These are phyloP conservation scores for Corydoras sp. DNA, from an alignment of 2,113 vertebrate genomes.

Conservation along the genomic window DNA sequence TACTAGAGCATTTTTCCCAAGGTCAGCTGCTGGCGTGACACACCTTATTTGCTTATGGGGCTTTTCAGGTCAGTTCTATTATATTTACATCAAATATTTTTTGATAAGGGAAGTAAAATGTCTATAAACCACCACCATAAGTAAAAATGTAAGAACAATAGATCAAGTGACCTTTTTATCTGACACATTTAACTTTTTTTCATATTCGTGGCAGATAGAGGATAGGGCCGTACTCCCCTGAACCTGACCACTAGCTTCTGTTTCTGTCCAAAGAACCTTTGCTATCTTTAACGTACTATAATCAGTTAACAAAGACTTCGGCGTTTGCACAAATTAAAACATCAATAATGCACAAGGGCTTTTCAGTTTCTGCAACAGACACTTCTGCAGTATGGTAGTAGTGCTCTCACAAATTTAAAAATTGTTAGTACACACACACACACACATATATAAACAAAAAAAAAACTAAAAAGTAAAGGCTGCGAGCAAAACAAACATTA, in stretches of 20 bases:
- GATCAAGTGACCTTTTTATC: constrained; percentile 60
- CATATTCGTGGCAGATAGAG: constrained; percentile 3
- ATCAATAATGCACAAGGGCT: constrained; percentile 79
- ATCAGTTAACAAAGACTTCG: constrained; percentile 79
- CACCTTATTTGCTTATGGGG: constrained; percentile 79
- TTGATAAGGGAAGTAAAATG: constrained; percentile 88
- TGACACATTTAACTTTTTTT: constrained; percentile 61
- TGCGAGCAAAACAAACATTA: constrained; percentile 44
- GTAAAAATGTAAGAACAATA: constrained; percentile 73
- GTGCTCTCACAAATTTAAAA: no score
- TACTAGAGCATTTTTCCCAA: constrained; percentile 72
- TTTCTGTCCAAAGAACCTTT: constrained; percentile 67
- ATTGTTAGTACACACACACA: no score
- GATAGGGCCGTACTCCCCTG: neutral
- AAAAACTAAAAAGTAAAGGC: constrained; percentile 22
- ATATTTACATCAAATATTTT: constrained; percentile 90
- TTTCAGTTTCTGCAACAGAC: constrained; percentile 70
- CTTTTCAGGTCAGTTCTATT: constrained; percentile 80
- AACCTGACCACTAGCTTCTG: constrained; percentile 54
- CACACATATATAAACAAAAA: no score
- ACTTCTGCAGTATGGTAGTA: constrained; percentile 59
- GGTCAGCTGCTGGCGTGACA: constrained; percentile 76
- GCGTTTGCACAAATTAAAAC: constrained; percentile 80
- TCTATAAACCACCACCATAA: constrained; percentile 73
- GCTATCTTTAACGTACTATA: constrained; percentile 71